Evolutionary conservation across 2,888 invertebrate species (phyloP), one percentile per base, ranked within the genome.

Genomic region (Heliothis peltigera): DNA sequence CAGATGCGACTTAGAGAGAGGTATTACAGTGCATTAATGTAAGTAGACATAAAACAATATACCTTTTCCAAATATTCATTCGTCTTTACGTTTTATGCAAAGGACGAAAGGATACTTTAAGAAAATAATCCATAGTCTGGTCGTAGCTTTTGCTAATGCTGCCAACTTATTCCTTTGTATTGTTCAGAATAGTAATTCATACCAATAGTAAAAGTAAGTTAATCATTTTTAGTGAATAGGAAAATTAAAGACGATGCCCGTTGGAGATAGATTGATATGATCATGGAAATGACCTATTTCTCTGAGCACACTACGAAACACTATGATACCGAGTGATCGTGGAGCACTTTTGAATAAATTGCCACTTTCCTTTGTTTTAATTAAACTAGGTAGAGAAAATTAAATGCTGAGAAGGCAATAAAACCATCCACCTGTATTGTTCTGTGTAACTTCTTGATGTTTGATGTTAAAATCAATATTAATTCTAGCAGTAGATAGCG

Each of bases 401-500:
- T 51, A 17, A 66, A 66, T 35, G 35, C 53, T 15, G 18, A 35
- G 15, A 5, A 43, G 8, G 53, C 48, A 55, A 62, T 35, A 68
- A 39, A 69, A 61, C 18, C 8, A 32, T 5, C 46, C 6, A 39
- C 15, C 25, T 51, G 25, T 44, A 19, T 19, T 57, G 25, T 51
- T 46, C 39, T 66, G 15, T 66, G 15, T 21, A 47, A 39, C 22
- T 32, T 70, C 32, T 6, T n/a, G 7, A 42, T 51, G 17, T 51
- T 44, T 39, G 3, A 44, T 25, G 32, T 43, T 55, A 49, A 74
- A 69, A 74, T 68, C 74, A 53, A 72, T 74, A 59, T 60, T 32
- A 53, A 28, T 49, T 43, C 58, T 44, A 42, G 52, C 28, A 48
- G 39, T n/a, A 7, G 44, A 55, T 32, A 28, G 8, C 47, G 19